Percentiles rank a stretch among this genome's conserved stretches.
Evolutionary conservation across 2,888 invertebrate genomes (phyloP).

Genomic region (Ctenicera cuprea): DNA sequence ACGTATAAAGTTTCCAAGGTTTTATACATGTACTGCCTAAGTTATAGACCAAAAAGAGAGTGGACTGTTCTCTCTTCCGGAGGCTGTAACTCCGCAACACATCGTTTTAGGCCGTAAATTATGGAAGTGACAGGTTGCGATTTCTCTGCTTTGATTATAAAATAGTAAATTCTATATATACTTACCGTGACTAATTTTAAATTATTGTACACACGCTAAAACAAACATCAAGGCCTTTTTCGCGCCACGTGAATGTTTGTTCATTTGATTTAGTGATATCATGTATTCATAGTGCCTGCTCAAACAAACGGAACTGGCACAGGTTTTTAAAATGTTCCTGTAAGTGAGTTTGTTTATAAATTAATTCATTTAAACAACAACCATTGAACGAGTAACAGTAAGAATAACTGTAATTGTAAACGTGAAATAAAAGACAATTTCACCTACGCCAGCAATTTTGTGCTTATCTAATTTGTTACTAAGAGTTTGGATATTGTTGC

Average conservation of each 20-base stretch:
- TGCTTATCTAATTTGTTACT: too few species aligned
- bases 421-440: too few species aligned
- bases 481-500: too few species aligned
- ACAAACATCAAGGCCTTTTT: constrained; percentile 3
- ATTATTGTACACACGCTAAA: constrained; percentile 4
- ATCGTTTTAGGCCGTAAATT: too few species aligned
- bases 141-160: too few species aligned
- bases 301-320: background rate
- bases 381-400: background rate
- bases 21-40: too few species aligned
- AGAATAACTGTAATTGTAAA: background rate
- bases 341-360: background rate
- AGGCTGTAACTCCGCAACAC: too few species aligned
- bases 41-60: too few species aligned
- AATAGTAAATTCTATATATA: background rate
- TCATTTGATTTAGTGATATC: background rate
- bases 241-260: background rate
- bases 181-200: constrained; percentile 1
- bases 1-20: too few species aligned
- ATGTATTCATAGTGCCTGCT: background rate
- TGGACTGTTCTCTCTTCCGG: too few species aligned
- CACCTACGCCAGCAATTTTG: too few species aligned
- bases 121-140: background rate
- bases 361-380: background rate
- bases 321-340: background rate